Conservation (phyloP, 2,888 invertebrate genomes). For the Hemithea aestivaria region DNA sequence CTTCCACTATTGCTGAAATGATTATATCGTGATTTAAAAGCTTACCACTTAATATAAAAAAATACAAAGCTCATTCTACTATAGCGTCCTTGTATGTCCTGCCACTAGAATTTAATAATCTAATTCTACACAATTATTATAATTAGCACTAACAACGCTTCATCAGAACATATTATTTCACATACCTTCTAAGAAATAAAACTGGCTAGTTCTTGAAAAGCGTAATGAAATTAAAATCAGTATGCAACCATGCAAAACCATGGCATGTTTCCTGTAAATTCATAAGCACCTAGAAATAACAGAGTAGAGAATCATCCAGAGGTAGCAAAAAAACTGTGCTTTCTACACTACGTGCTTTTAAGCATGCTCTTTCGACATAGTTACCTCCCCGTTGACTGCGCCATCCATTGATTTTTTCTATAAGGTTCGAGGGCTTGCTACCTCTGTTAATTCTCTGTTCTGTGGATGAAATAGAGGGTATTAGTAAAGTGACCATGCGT, state of each 20-base stretch:
- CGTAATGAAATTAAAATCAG: slow-evolving; percentile 35
- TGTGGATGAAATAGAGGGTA: slow-evolving; percentile 62
- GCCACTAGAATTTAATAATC: too few species aligned
- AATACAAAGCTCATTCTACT: too few species aligned
- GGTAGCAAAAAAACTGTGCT: slow-evolving; percentile 30
- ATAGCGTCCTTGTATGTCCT: too few species aligned
- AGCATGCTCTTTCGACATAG: slow-evolving; percentile 52
- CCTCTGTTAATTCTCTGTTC: slow-evolving; percentile 76
- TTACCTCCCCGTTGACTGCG: slow-evolving; percentile 74
- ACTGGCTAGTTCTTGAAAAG: slow-evolving; percentile 43
- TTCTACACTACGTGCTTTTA: too few species aligned
- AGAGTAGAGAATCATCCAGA: slow-evolving; percentile 46
- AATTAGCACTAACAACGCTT: slow-evolving; percentile 25
- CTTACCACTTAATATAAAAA: too few species aligned
- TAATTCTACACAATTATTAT: too few species aligned
- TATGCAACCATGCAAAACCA: slow-evolving; percentile 44
- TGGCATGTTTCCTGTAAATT: slow-evolving; percentile 37
- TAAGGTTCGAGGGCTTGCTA: slow-evolving; percentile 62
- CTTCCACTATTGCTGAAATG: too few species aligned
- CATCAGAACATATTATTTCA: slow-evolving; percentile 27
- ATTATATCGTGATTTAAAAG: too few species aligned
- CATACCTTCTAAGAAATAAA: slow-evolving; percentile 44
- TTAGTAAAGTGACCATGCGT: slow-evolving; percentile 25
- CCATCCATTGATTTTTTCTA: slow-evolving; percentile 72
- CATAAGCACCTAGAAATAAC: slow-evolving; percentile 38